Evolutionary conservation across 2,888 invertebrate species (phyloP), one percentile per base, ranked within the genome.

Genomic region (Eupeodes latifasciatus): DNA sequence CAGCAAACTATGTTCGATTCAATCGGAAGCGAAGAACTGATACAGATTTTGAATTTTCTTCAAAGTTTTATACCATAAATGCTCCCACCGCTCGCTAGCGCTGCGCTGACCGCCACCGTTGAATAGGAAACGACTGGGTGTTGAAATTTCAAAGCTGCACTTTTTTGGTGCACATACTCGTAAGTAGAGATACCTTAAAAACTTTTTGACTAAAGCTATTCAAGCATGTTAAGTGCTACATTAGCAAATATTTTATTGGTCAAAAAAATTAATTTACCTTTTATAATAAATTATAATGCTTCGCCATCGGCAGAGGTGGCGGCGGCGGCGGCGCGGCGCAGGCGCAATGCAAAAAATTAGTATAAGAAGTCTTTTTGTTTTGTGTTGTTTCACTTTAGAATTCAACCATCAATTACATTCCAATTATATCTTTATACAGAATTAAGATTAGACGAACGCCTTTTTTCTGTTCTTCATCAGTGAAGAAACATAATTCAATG

Each of bases 61-160:
- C 61, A n/a, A 79, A 76, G 78, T 86, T 81, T 82, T 85, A 85
- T 82, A 82, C 16, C 14, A 62, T 71, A 69, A 44, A 40, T 47
- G 5, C 27, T 27, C 27, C 27, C 27, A 27, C 40, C 40, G 40
- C 40, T 27, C 40, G 6, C 3, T 9, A 40, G 40, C 9, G 6
- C 5, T 40, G 40, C 27, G 27, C 27, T 27, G 3, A 27, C 27
- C 27, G 40, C 9, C 6, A 40, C 5, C 1, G 40, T 6, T 53
- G 40, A 4, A 34, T 36, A 49, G 27, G 67, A 51, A 67, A 49
- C 34, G 4, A 5, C 6, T 5, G 12, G 6, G 67, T 85, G 67
- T 69, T 10, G 85, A 55, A 67, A 78, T 62, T 6, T 27, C 3
- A 19, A 36, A 12, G 10, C 11, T 75, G 71, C 62, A 82, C 78